phyloP scores from a whole-genome alignment of 53 echinoderm and acorn worm genomes.

The Pentamera pediparva region DNA sequence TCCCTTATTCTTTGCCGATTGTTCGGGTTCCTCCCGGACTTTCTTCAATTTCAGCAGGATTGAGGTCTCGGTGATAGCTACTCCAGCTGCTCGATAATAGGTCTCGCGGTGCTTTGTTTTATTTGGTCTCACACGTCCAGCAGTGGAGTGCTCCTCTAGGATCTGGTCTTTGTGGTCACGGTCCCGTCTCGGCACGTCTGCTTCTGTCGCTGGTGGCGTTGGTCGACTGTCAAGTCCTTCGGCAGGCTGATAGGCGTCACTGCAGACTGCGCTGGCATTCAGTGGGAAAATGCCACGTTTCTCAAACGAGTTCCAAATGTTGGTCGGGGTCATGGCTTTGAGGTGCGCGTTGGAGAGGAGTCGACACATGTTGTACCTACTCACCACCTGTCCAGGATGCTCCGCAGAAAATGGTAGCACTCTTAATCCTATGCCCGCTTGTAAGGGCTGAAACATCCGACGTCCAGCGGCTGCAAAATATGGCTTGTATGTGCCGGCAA shows the following conservation, averaged over 20 bases:
- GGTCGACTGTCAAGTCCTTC: neutral
- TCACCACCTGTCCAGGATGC: neutral
- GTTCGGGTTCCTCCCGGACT: neutral
- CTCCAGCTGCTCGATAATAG: neutral
- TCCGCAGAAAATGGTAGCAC: neutral
- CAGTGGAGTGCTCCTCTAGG: neutral
- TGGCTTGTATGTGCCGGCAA: slow-evolving; percentile 31
- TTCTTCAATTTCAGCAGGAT: neutral
- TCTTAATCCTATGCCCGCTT: slow-evolving; percentile 6
- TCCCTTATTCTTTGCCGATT: neutral
- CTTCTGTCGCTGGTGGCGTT: neutral
- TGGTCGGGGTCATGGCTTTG: neutral
- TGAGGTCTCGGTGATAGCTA: neutral
- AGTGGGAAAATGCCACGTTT: neutral
- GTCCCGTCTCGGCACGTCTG: no score
- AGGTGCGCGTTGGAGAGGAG: neutral
- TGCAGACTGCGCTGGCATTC: neutral
- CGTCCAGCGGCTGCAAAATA: slow-evolving; percentile 37
- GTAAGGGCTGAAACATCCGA: slow-evolving; percentile 12
- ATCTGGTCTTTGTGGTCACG: no score
- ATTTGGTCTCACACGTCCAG: neutral
- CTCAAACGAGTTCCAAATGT: neutral
- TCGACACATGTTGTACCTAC: neutral
- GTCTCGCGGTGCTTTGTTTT: neutral
- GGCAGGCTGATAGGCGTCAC: neutral